These are phyloP conservation scores for Channa striata DNA, from an alignment of 2,797 vertebrate genomes.

Conservation along the genomic window DNA sequence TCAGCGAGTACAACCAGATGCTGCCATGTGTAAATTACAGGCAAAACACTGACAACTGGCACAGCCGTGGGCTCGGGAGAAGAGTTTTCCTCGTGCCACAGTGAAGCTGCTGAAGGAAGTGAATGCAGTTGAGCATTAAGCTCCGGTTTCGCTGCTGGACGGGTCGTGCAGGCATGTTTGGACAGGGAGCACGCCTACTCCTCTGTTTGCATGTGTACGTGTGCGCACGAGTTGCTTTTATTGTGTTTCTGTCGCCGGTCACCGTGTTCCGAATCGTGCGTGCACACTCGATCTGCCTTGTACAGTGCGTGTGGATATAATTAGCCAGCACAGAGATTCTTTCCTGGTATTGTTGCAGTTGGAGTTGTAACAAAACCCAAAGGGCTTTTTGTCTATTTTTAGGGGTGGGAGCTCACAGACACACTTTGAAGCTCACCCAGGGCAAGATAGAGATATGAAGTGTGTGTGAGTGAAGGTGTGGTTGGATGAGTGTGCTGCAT, in stretches of 20 bases:
- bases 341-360: constrained; percentile 81
- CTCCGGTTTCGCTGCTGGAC: constrained; percentile 45
- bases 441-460: constrained; percentile 39
- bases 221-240: constrained; percentile 2
- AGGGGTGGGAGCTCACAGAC: constrained; percentile 48
- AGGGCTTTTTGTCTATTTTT: constrained; percentile 73
- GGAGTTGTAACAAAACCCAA: constrained; percentile 71
- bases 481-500: not conserved
- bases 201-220: constrained; percentile 11
- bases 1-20: not conserved
- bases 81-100: constrained; percentile 23
- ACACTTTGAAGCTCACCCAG: constrained; percentile 60
- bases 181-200: constrained; percentile 45
- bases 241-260: constrained; percentile 13
- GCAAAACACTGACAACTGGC: constrained; percentile 4
- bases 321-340: constrained; percentile 68
- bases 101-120: constrained; percentile 39
- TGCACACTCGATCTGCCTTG: constrained; percentile 24
- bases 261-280: constrained; percentile 5
- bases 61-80: constrained; percentile 1
- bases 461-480: constrained; percentile 23
- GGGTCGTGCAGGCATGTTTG: constrained; percentile 38
- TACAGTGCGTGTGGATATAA: constrained; percentile 61
- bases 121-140: constrained; percentile 46
- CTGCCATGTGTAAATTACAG: constrained; percentile 1